Evolutionary conservation across 1,140 invertebrate genomes (phyloP), one percentile per base, ranked within the genome.

Genomic region (Anastrepha ludens): DNA sequence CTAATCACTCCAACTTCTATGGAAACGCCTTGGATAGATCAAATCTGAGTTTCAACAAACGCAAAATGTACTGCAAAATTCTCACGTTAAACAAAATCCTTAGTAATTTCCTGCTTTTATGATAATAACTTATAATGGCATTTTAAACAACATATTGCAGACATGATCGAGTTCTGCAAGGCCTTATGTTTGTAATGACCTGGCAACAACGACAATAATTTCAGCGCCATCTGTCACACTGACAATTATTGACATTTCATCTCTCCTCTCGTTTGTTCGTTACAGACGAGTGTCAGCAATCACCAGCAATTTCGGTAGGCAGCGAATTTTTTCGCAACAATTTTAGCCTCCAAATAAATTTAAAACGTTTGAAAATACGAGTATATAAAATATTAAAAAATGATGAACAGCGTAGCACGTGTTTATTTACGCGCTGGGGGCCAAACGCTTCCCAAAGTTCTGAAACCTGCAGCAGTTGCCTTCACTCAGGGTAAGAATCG

Each of bases 391-490:
- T 3, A 44, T 86, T 15, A 17, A 60, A 88, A 86, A 47, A 93
- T 93, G 92, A 96, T 96, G 94, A 96, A 95, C 93, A 95, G 95
- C 58, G 95, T 96, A 81, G 93, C 95, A 81, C 95, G 95, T 90
- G 96, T 95, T 81, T 95, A 95, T 89, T 93, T 95, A 86, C 95
- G 95, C 87, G 95, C 94, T 39, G 93, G 94, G 11, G 94, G 94
- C n/a, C 94, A 94, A 88, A 94, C 94, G 7, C 93, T 96, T 41
- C 93, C 95, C 17, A 94, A 94, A 89, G 94, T 95, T 39, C 88
- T 95, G 0, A 94, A 94, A 88, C 94, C 95, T 29, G 93, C 94
- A 7, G 92, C 93, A 3, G 91, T 90, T 39, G 94, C 93, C 55
- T 88, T 90, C 86, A 91, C 90, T 44, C 89, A 93, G 91, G 88